These are phyloP conservation scores for Nymphicus hollandicus DNA, from an alignment of 2,113 vertebrate genomes.

Conservation along the genomic window DNA sequence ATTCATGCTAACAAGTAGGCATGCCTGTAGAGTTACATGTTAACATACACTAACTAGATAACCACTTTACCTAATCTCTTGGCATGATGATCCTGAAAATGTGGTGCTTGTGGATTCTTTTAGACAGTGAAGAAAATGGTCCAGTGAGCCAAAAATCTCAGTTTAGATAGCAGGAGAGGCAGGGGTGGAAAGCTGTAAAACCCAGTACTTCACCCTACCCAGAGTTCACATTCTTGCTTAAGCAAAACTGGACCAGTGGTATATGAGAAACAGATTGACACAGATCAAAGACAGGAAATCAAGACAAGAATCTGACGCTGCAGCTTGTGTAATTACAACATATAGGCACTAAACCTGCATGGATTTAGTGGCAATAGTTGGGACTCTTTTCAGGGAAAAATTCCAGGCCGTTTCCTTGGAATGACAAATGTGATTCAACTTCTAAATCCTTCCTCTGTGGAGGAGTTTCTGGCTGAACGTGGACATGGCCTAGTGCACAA, in stretches of 20 bases:
- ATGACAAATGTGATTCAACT: not conserved
- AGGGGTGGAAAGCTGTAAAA: not conserved
- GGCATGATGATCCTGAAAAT: not conserved
- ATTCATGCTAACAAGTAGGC: not conserved
- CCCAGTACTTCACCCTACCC: not conserved
- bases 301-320: not conserved
- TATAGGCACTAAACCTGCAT: accelerated
- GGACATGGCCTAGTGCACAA: too few relatives aligned
- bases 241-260: not conserved
- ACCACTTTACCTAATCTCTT: not conserved
- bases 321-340: not conserved
- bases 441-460: not conserved
- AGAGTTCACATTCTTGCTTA: not conserved
- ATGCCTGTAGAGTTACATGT: not conserved
- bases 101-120: not conserved
- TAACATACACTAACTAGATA: not conserved
- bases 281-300: not conserved
- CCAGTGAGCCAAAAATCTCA: not conserved
- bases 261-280: accelerated
- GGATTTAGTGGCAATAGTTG: not conserved
- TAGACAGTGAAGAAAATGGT: not conserved
- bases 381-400: not conserved
- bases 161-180: not conserved
- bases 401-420: not conserved
- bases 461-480: too few relatives aligned